Conservation (phyloP, 2,797 vertebrate genomes). For the Margarornis squamiger region DNA sequence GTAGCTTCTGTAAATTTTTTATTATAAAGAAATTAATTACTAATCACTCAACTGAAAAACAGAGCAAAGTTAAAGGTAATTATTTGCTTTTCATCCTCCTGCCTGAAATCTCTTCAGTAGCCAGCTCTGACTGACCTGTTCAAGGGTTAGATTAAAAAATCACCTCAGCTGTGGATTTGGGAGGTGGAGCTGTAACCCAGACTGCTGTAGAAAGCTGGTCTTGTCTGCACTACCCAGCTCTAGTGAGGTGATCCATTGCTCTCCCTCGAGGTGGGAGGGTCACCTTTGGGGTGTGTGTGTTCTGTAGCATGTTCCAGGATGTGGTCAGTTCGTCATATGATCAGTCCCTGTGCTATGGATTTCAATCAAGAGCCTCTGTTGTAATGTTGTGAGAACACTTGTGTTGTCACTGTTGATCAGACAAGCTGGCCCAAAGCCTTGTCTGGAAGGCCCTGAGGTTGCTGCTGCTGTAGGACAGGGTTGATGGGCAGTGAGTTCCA, state of each 20-base stretch:
- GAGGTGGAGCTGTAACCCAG: neutral
- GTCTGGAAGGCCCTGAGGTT: neutral
- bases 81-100: neutral
- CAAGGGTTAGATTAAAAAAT: neutral
- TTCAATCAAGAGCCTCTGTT: neutral
- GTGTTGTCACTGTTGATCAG: neutral
- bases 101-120: neutral
- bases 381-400: neutral
- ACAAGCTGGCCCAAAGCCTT: neutral
- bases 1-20: conserved; percentile 11
- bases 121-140: neutral
- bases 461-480: neutral
- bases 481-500: neutral
- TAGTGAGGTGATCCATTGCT: neutral
- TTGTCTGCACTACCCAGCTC: neutral
- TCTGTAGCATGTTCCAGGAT: neutral
- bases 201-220: neutral
- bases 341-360: neutral
- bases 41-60: neutral
- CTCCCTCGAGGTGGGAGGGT: neutral
- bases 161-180: neutral
- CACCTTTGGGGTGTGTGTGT: neutral
- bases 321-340: neutral
- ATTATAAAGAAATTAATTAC: conserved; percentile 35
- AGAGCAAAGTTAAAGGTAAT: neutral